Percentiles rank a stretch among this genome's conserved stretches.
phyloP scores from a whole-genome alignment of 1,140 invertebrate species.

The Chrysomallon squamiferum region DNA sequence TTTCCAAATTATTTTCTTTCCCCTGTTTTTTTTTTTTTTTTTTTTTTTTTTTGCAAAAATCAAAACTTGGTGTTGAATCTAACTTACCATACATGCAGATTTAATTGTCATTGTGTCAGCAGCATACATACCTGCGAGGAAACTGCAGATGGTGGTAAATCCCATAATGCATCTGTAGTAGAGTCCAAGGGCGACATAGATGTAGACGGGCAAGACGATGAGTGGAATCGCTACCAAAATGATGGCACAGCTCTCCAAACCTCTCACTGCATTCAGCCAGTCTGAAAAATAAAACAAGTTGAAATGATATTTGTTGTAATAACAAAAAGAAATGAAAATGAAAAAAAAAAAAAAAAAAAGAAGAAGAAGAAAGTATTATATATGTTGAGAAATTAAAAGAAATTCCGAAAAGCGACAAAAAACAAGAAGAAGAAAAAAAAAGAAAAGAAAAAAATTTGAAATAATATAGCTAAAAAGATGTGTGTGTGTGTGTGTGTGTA shows the following conservation, averaged over 20 bases:
- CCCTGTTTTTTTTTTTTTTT: no score
- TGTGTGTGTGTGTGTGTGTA: slow-evolving; percentile 1
- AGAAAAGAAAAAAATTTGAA: background rate
- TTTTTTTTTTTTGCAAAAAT: no score
- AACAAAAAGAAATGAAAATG: background rate
- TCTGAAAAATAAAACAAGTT: slow-evolving; percentile 30
- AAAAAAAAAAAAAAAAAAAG: background rate
- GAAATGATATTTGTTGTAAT: background rate
- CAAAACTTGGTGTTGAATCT: no score
- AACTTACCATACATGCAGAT: no score
- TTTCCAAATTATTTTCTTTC: no score
- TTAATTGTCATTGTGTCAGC: no score
- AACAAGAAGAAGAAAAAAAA: background rate
- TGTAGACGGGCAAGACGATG: slow-evolving; percentile 50
- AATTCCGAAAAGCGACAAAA: background rate
- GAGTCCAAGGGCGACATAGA: slow-evolving; percentile 52
- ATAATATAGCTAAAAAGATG: background rate
- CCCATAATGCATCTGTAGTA: slow-evolving; percentile 49
- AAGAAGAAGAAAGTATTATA: background rate
- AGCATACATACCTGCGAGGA: slow-evolving; percentile 47
- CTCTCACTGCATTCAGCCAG: slow-evolving; percentile 45
- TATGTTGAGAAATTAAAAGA: background rate
- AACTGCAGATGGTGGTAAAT: slow-evolving; percentile 28
- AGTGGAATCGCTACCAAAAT: slow-evolving; percentile 46
- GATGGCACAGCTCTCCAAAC: slow-evolving; percentile 40